phyloP scores from a whole-genome alignment of 2,888 invertebrate species.

The Harmothoe impar region DNA sequence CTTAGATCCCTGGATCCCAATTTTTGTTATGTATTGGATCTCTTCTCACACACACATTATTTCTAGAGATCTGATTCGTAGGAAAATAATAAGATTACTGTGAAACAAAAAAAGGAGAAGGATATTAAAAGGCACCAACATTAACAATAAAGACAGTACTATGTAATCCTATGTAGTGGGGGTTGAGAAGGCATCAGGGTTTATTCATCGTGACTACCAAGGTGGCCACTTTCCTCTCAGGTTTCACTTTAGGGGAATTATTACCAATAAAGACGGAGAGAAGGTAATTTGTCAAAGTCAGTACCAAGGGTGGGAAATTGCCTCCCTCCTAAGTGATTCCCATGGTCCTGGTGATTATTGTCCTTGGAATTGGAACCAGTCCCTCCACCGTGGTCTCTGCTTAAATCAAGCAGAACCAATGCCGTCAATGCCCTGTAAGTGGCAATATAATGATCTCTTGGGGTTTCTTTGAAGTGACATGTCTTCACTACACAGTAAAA shows the following conservation, averaged over 20 bases:
- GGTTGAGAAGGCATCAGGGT: background rate
- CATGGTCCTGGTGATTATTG: background rate
- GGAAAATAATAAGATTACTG: too few relatives aligned
- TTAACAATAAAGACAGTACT: background rate
- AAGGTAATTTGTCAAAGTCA: background rate
- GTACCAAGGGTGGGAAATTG: background rate
- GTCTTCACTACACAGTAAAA: background rate
- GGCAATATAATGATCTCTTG: background rate
- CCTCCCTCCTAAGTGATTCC: background rate
- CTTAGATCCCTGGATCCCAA: too few relatives aligned
- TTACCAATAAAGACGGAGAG: background rate
- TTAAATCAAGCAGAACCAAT: conserved; percentile 5
- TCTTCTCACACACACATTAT: too few relatives aligned
- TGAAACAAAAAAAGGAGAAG: too few relatives aligned
- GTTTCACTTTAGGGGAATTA: background rate
- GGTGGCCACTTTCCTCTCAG: background rate
- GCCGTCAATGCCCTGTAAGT: background rate
- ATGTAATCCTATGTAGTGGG: too few relatives aligned
- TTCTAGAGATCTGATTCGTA: too few relatives aligned
- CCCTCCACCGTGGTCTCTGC: background rate
- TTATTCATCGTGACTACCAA: background rate
- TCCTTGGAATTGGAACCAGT: background rate
- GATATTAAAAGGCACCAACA: background rate
- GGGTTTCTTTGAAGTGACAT: background rate
- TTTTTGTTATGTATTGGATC: too few relatives aligned